Evolutionary conservation across 1,140 invertebrate species (phyloP).

Genomic region (Drosophila neocordata): DNA sequence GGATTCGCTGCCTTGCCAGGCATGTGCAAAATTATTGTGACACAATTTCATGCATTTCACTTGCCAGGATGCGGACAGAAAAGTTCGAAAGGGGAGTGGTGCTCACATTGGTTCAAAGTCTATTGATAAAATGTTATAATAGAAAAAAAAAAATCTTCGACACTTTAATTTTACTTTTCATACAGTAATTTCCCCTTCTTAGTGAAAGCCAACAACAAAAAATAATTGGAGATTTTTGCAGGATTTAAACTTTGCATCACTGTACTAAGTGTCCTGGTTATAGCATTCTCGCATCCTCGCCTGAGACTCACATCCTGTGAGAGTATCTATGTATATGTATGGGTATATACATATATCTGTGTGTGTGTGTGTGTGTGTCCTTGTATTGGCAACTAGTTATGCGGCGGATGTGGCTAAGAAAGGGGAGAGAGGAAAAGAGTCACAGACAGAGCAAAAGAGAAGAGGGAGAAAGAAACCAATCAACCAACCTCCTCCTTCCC

Average conservation of each 20-base stretch:
- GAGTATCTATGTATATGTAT: not conserved
- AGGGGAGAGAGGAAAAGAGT: not conserved
- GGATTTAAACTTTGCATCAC: not conserved
- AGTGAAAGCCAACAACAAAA: not conserved
- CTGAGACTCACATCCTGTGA: constrained; percentile 7
- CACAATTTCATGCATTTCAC: constrained; percentile 75
- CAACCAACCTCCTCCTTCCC: constrained; percentile 25
- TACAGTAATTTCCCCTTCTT: not conserved
- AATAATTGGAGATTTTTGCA: not conserved
- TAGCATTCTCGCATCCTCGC: not conserved
- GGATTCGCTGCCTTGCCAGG: constrained; percentile 27
- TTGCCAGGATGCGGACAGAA: constrained; percentile 40
- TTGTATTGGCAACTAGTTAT: constrained; percentile 66
- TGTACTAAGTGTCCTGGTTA: not conserved
- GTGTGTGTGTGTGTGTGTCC: not conserved
- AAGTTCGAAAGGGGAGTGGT: constrained; percentile 6
- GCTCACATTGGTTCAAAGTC: constrained; percentile 6
- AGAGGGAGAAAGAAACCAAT: constrained; percentile 12
- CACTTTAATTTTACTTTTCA: not conserved
- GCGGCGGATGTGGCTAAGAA: constrained; percentile 32
- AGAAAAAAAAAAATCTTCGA: not conserved
- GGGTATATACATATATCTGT: not conserved
- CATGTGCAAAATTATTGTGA: constrained; percentile 75
- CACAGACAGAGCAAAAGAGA: not conserved
- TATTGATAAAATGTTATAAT: constrained; percentile 5